Base-by-base conservation (phyloP, 64 coral and sea anemone genomes). In the Pocillopora verrucosa region DNA sequence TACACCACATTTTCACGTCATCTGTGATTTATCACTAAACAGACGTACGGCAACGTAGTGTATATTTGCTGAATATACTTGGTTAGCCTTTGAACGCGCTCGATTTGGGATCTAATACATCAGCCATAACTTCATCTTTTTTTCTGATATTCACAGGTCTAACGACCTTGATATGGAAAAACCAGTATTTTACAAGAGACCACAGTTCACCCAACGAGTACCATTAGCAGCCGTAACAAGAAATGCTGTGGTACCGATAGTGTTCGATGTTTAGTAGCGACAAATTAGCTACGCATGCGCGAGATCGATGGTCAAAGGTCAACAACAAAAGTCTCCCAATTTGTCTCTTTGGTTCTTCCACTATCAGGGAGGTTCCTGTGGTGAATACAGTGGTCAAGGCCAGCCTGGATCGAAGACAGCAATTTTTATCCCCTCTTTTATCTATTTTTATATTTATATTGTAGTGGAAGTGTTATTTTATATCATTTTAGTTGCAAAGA, bases 171-270 rank as follows among this genome's bases (percentile, higher is more conserved):
- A 72, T 12, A 57, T 57, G 82, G 65, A 57, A 57, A 65, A 72
- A 72, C 17, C 22, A 25, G 41, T 58, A 20, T 72, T 72, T 57
- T 25, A 56, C 20, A 20, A 58, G 9, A 56, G 37, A 25, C 64
- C 63, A 16, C 65, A 65, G 26, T 37, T 68, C 30, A 57, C 16
- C 37, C 65, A 25, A 41, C 82, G 82, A 15, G 19, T 30, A 72
- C 82, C 63, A 5, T 85, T 85, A 58, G 64, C 41, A 7, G 7
- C 64, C 82, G 36, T 85, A 12, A 85, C 82, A 56, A 85, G 45
- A 20, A 72, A 56, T 85, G 12, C 38, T 41, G 82, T 85, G 11
- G 64, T 14, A 5, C 82, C 82, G 10, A 24, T 85, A 37, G 16
- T 85, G 20, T 9, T 22, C 64, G 82, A 85, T 85, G 70, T 85